phyloP scores from a whole-genome alignment of 2,888 invertebrate genomes.

The Sarcophaga variegata region DNA sequence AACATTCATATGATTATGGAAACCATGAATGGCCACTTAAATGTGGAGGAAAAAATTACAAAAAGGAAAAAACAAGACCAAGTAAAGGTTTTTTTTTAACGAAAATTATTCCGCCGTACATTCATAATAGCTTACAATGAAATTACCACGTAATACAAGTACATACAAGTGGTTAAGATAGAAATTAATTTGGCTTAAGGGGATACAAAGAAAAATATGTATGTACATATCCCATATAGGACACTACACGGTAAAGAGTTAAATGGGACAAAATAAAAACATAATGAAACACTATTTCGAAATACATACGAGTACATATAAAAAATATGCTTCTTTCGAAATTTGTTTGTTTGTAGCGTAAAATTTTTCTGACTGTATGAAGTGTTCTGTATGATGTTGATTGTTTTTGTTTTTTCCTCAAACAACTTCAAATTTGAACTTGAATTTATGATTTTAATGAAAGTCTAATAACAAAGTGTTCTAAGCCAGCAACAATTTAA shows the following conservation, averaged over 20 bases:
- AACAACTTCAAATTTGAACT: constrained; percentile 60
- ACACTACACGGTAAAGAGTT: background rate
- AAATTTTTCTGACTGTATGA: constrained; percentile 40
- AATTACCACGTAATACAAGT: constrained; percentile 68
- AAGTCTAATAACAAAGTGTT: constrained; percentile 63
- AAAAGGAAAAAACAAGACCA: too few relatives aligned
- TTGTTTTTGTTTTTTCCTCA: background rate
- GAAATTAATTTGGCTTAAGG: constrained; percentile 16
- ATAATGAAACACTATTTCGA: too few relatives aligned
- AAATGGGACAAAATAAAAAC: background rate
- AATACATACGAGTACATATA: too few relatives aligned
- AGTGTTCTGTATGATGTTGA: background rate
- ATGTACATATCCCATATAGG: background rate
- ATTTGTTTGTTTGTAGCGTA: background rate
- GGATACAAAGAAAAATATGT: background rate
- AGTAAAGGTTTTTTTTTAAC: background rate
- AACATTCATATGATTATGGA: constrained; percentile 21
- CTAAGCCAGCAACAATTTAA: background rate
- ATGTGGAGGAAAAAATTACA: background rate
- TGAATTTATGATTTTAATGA: constrained; percentile 69
- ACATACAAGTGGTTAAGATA: constrained; percentile 24
- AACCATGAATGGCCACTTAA: constrained; percentile 6
- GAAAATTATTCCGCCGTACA: constrained; percentile 53
- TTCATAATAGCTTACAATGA: constrained; percentile 53
- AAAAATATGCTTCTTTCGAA: background rate